A percentile compares a stretch with the other conserved stretches of the same genome.
Evolutionary conservation across 2,797 vertebrate species (phyloP).

Genomic region (Apogon hyalosoma): DNA sequence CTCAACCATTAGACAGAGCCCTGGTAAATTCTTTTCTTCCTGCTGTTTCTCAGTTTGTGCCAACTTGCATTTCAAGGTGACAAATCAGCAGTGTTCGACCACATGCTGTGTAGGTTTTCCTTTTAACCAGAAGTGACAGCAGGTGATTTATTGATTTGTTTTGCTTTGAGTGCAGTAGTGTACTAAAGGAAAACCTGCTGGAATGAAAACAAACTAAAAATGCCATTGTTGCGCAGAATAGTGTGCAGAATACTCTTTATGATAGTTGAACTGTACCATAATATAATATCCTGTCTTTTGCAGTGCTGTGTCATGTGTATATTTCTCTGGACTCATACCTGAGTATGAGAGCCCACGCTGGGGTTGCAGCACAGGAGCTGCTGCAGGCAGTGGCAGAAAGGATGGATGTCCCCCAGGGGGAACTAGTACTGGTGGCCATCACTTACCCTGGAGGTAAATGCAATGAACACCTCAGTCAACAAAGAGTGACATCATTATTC

Average conservation of each 20-base stretch:
- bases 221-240: neutral
- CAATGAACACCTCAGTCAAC: neutral
- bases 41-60: neutral
- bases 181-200: slow-evolving; percentile 3
- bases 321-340: slow-evolving; percentile 93
- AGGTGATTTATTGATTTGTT: slow-evolving; percentile 11
- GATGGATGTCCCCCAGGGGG: slow-evolving; percentile 88
- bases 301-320: slow-evolving; percentile 94
- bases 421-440: slow-evolving; percentile 88
- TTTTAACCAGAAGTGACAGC: neutral
- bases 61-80: slow-evolving; percentile 2
- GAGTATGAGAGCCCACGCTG: slow-evolving; percentile 88
- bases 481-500: neutral
- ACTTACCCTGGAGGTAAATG: slow-evolving; percentile 90
- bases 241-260: neutral
- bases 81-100: neutral
- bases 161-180: neutral
- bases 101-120: neutral
- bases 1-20: slow-evolving; percentile 3
- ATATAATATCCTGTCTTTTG: slow-evolving; percentile 48
- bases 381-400: slow-evolving; percentile 91
- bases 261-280: neutral
- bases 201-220: neutral
- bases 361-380: slow-evolving; percentile 88
- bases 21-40: neutral